Evolutionary conservation across 2,888 invertebrate genomes (phyloP).

Genomic region (Odontothrips loti): DNA sequence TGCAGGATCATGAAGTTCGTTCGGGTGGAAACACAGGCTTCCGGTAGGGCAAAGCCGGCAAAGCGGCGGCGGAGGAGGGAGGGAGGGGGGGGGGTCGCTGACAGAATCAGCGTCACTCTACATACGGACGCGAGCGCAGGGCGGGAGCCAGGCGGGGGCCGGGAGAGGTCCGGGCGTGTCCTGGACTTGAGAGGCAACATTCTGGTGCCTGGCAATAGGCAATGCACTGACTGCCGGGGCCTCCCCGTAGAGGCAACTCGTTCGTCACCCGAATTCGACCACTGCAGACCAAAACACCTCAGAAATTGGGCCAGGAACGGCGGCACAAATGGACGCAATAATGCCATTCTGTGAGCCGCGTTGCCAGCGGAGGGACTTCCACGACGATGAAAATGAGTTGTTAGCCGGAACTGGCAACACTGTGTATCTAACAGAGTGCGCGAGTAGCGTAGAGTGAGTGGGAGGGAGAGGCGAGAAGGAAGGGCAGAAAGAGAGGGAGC

Average conservation of each 20-base stretch:
- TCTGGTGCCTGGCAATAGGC: too few species aligned
- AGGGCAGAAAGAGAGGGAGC: background rate
- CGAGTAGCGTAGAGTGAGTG: background rate
- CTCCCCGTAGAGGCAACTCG: too few species aligned
- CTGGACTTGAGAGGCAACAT: too few species aligned
- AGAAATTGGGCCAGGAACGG: too few species aligned
- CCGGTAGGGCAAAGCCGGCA: background rate
- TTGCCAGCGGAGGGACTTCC: background rate
- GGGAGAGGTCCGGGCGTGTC: too few species aligned
- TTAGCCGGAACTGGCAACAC: slow-evolving; percentile 14
- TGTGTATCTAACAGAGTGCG: slow-evolving; percentile 22
- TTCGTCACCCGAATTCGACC: too few species aligned
- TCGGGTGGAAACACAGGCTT: slow-evolving; percentile 19
- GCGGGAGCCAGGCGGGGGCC: background rate
- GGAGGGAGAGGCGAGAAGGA: background rate
- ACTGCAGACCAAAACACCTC: too few species aligned
- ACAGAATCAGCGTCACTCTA: background rate
- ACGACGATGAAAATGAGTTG: slow-evolving; percentile 9
- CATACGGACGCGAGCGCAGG: too few species aligned
- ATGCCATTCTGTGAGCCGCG: background rate
- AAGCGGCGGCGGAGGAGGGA: background rate
- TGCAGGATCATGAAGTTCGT: background rate
- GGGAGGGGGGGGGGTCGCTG: background rate
- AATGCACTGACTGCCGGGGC: too few species aligned
- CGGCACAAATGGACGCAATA: too few species aligned